These are phyloP conservation scores for Microchirus variegatus DNA, from an alignment of 2,797 vertebrate species.

Conservation along the genomic window DNA sequence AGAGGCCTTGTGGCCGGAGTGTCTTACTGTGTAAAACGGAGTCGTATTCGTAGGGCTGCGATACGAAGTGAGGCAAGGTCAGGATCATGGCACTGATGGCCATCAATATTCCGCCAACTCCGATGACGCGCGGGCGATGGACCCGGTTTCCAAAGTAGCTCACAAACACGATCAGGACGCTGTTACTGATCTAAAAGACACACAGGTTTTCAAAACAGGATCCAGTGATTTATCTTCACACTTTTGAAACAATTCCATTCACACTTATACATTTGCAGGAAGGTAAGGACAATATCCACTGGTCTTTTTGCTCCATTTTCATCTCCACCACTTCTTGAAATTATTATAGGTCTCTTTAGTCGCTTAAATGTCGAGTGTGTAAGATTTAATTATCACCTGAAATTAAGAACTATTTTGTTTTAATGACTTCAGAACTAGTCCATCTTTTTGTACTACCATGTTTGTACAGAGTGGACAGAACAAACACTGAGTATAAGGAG, in stretches of 20 bases:
- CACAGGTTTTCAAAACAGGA: not conserved
- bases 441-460: no score
- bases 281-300: not conserved
- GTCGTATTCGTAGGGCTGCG: slow-evolving; percentile 83
- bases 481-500: no score
- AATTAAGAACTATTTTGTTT: no score
- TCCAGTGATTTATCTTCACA: not conserved
- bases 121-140: slow-evolving; percentile 91
- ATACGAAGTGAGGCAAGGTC: slow-evolving; percentile 94
- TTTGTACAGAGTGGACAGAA: no score
- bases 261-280: not conserved
- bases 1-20: not conserved
- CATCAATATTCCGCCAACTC: slow-evolving; percentile 89
- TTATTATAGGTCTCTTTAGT: not conserved
- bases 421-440: no score
- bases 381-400: no score
- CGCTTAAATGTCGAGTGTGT: not conserved
- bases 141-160: slow-evolving; percentile 95
- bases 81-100: slow-evolving; percentile 88
- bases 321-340: not conserved
- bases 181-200: slow-evolving; percentile 88
- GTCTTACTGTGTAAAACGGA: slow-evolving; percentile 79
- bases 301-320: not conserved
- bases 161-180: slow-evolving; percentile 92
- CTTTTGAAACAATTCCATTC: not conserved